Evolutionary conservation across 2,888 invertebrate species (phyloP).

Genomic region (Odontothrips loti): DNA sequence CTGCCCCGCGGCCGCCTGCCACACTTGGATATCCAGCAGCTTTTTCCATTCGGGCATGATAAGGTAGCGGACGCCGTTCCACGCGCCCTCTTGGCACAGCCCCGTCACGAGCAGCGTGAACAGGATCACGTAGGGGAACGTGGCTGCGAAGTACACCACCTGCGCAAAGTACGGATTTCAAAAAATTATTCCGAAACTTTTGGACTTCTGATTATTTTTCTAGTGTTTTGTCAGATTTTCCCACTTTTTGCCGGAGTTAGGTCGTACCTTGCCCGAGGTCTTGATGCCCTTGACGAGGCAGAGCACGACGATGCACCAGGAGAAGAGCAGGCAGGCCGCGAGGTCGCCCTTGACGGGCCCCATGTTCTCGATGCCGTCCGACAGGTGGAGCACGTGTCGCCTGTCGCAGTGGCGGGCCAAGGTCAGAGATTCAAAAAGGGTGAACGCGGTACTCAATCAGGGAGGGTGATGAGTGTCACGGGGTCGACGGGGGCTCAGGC

Average conservation of each 20-base stretch:
- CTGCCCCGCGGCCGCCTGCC: conserved; percentile 75
- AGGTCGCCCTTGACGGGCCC: conserved; percentile 74
- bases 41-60: conserved; percentile 73
- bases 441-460: not conserved
- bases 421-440: not conserved
- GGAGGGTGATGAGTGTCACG: not conserved
- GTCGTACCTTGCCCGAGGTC: conserved; percentile 65
- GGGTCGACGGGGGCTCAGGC: not conserved
- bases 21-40: conserved; percentile 64
- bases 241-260: not conserved
- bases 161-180: conserved; percentile 29
- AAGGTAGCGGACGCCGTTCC: conserved; percentile 71
- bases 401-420: conserved; percentile 51
- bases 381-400: conserved; percentile 70
- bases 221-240: not conserved
- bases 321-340: conserved; percentile 58
- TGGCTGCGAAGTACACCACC: conserved; percentile 79
- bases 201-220: conserved; percentile 29
- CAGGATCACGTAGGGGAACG: conserved; percentile 78
- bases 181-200: conserved; percentile 25
- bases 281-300: conserved; percentile 69
- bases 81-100: conserved; percentile 58
- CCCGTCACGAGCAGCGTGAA: conserved; percentile 63
- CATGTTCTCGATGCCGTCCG: conserved; percentile 65
- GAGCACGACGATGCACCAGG: conserved; percentile 66